phyloP scores from a whole-genome alignment of 2,888 invertebrate genomes.

The Drosophila paracracens region DNA sequence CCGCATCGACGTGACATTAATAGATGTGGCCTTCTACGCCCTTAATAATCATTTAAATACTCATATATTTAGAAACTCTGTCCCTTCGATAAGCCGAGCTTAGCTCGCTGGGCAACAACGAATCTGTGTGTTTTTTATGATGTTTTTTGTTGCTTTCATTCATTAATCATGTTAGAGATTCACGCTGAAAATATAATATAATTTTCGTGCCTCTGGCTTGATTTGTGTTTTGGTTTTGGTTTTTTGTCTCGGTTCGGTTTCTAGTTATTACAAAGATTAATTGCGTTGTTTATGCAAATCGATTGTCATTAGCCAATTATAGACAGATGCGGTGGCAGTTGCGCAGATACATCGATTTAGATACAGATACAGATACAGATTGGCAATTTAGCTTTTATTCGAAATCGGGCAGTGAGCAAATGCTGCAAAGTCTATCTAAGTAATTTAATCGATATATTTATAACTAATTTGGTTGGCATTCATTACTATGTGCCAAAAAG shows the following conservation, averaged over 20 bases:
- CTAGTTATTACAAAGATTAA: constrained; percentile 81
- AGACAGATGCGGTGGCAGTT: constrained; percentile 69
- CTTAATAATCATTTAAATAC: constrained; percentile 72
- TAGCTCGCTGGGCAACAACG: constrained; percentile 20
- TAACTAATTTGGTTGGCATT: constrained; percentile 55
- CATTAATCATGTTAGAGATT: constrained; percentile 72
- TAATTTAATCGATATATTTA: constrained; percentile 63
- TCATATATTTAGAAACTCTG: constrained; percentile 40
- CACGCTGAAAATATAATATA: constrained; percentile 70
- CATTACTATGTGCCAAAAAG: constrained; percentile 54
- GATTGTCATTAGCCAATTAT: constrained; percentile 80
- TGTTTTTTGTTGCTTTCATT: constrained; percentile 43
- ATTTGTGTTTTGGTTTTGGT: constrained; percentile 54
- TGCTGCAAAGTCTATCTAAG: constrained; percentile 38
- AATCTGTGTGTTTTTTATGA: not conserved
- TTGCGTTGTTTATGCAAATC: constrained; percentile 77
- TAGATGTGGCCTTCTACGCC: constrained; percentile 74
- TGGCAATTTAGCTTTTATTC: constrained; percentile 12
- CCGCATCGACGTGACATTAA: constrained; percentile 68
- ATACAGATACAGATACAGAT: constrained; percentile 27
- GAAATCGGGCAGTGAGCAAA: not conserved
- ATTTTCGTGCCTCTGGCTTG: constrained; percentile 57
- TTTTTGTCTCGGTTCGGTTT: constrained; percentile 33
- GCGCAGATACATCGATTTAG: constrained; percentile 29
- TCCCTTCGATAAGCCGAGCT: constrained; percentile 45